Evolutionary conservation across 2,113 vertebrate genomes (phyloP).

Genomic region (Glaucidium brasilianum): DNA sequence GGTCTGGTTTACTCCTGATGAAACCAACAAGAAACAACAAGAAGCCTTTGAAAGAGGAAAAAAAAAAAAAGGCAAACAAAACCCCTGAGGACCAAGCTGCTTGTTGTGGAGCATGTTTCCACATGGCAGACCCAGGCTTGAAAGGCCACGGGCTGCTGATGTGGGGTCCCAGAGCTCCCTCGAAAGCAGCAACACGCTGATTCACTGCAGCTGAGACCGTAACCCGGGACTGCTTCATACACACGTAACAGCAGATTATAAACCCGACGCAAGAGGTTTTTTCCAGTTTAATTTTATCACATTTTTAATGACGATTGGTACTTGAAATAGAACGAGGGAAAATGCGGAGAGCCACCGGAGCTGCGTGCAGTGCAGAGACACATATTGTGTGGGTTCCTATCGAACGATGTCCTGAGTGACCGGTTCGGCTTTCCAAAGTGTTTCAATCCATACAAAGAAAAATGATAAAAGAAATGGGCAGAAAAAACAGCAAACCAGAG

Average conservation of each 20-base stretch:
- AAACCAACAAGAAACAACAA: neutral
- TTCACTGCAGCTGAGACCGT: neutral
- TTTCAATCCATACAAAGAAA: neutral
- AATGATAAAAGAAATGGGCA: neutral
- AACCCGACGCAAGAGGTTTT: neutral
- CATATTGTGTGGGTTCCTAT: neutral
- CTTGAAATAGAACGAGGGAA: neutral
- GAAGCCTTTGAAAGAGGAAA: neutral
- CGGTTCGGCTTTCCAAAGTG: neutral
- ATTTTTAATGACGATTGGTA: neutral
- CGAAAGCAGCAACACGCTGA: neutral
- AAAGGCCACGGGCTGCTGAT: neutral
- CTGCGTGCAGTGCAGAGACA: neutral
- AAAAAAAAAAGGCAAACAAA: neutral
- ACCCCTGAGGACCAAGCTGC: neutral
- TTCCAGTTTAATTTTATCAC: neutral
- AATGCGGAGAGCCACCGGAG: neutral
- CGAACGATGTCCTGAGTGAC: accelerated
- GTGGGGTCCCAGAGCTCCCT: neutral
- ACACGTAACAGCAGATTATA: neutral
- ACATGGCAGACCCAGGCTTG: neutral
- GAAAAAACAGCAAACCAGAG: neutral
- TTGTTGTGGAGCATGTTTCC: neutral
- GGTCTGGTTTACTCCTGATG: neutral
- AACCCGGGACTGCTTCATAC: accelerated